Evolutionary conservation across 2,797 vertebrate species (phyloP).

Genomic region (Poeciliopsis turneri): DNA sequence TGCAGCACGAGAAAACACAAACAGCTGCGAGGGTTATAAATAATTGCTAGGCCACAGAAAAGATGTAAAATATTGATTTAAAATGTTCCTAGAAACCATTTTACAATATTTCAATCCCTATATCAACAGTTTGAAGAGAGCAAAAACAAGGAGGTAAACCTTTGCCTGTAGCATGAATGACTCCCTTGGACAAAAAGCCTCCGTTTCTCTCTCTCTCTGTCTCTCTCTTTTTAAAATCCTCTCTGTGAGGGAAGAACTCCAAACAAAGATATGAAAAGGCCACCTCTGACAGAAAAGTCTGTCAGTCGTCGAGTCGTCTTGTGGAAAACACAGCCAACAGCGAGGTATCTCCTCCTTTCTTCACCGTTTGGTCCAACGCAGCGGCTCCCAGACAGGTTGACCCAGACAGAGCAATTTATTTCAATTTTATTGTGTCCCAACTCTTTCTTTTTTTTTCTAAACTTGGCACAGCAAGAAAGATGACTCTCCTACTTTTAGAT

Average conservation of each 20-base stretch:
- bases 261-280: neutral
- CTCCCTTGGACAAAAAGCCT: neutral
- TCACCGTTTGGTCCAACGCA: neutral
- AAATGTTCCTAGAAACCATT: neutral
- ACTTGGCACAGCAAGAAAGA: neutral
- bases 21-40: neutral
- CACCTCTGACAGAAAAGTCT: slow-evolving; percentile 5
- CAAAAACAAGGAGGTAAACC: neutral
- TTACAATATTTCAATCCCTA: neutral
- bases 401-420: neutral
- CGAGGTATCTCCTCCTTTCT: neutral
- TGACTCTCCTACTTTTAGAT: neutral
- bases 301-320: neutral
- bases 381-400: neutral
- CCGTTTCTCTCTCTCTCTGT: neutral
- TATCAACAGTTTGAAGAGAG: neutral
- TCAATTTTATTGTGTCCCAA: neutral
- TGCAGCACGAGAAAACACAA: neutral
- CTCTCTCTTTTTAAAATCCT: neutral
- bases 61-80: neutral
- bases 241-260: neutral
- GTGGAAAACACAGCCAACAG: neutral
- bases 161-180: neutral
- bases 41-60: neutral
- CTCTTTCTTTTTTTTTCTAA: neutral